Base-by-base conservation (phyloP, 35 echinoderm and acorn worm species). In the Diadema setosum region DNA sequence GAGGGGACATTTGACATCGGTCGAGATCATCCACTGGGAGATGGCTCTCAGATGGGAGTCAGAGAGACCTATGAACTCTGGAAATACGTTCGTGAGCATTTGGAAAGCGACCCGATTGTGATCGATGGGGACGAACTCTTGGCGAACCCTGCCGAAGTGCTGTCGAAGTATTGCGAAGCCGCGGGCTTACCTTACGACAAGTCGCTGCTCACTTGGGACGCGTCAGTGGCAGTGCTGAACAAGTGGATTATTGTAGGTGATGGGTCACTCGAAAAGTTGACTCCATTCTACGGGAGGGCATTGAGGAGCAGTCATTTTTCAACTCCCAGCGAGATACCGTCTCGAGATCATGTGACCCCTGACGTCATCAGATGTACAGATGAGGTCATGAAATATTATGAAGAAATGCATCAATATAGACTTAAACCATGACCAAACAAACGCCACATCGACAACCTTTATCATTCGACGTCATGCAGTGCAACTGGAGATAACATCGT, bases 51-150 rank as follows among this genome's bases (percentile, higher is more conserved):
- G 5, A 46, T 63, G 5, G 24, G 31, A 5, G 70, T 52, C 75
- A 82, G 81, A 42, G 91, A 93, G 41, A 40, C 69, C 3, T 88
- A 52, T 26, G 46, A 93, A 4, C 46, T 93, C 25, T 61, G 63
- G 42, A 81, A 93, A 21, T 74, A 93, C 39, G 75, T 93, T 5
- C 41, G 52, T 41, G 42, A 85, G 14, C 34, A 85, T 17, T 35
- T 83, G 11, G 85, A 84, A 39, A 58, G 34, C 14, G 48, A 83
- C n/a, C 91, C 91, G 33, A 40, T 84, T 23, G 57, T 93, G 15
- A 75, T 93, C 16, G 91, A 93, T 48, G 46, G 70, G 9, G 91
- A 93, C 82, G 91, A 93, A 21, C 76, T 93, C 7, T 41, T 93
- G 33, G 32, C 32, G 36, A 83, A 93, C 41, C 91, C 91, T 11